These are phyloP conservation scores for Alsophila aescularia DNA, from an alignment of 2,888 invertebrate species.

Conservation along the genomic window DNA sequence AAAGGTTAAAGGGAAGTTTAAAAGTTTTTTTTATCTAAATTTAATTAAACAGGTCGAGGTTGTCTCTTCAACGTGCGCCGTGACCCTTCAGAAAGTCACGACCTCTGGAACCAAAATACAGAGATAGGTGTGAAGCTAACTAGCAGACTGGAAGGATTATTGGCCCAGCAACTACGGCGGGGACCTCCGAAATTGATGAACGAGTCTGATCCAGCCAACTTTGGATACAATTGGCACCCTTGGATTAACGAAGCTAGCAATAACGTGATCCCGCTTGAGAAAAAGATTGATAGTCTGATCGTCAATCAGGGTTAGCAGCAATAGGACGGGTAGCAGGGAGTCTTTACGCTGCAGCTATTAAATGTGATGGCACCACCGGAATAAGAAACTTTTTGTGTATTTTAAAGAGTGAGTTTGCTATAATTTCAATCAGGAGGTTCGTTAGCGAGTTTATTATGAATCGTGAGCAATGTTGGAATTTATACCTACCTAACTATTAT, in stretches of 20 bases:
- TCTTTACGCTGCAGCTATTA: constrained; percentile 48
- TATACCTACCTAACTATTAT: background rate
- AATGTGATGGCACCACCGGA: constrained; percentile 62
- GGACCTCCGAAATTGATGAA: constrained; percentile 74
- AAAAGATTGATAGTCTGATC: constrained; percentile 42
- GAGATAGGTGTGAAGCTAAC: constrained; percentile 73
- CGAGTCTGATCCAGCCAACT: constrained; percentile 88
- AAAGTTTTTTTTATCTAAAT: too few relatives aligned
- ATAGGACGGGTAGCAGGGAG: constrained; percentile 39
- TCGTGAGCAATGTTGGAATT: constrained; percentile 10
- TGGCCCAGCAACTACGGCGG: constrained; percentile 78
- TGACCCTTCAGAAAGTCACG: constrained; percentile 92
- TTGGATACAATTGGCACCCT: constrained; percentile 89
- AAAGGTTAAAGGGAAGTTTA: too few relatives aligned
- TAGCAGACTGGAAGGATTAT: constrained; percentile 69
- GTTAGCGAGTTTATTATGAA: constrained; percentile 21
- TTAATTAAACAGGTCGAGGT: constrained; percentile 80
- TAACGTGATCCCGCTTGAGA: constrained; percentile 31
- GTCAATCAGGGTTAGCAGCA: constrained; percentile 44
- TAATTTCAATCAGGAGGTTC: constrained; percentile 25
- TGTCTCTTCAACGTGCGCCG: constrained; percentile 90
- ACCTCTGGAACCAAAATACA: constrained; percentile 83
- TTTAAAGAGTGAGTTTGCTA: constrained; percentile 48
- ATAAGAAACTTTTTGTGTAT: constrained; percentile 73
- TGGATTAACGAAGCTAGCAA: constrained; percentile 68